Percentiles rank a stretch among this genome's conserved stretches.
Conservation (phyloP, 2,113 vertebrate genomes). For the Mixornis gularis region DNA sequence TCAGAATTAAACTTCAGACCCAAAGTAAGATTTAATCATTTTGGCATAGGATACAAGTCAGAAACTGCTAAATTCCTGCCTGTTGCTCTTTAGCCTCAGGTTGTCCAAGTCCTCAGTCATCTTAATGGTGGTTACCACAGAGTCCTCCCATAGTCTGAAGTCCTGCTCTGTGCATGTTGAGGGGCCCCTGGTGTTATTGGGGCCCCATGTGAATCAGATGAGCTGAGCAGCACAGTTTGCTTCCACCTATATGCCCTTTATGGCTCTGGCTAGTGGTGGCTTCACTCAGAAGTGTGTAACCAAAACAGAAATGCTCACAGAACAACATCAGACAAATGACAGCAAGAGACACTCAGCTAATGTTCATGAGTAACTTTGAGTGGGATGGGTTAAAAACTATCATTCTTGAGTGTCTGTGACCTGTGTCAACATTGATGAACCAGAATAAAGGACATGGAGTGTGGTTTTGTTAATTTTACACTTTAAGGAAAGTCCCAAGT, state of each 20-base stretch:
- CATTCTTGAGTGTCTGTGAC: background rate
- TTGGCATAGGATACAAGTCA: background rate
- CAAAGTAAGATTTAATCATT: conserved; percentile 7
- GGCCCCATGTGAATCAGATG: accelerated
- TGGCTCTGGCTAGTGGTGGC: background rate
- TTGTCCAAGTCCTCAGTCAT: background rate
- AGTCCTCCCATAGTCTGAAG: background rate
- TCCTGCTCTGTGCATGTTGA: background rate
- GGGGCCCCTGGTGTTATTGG: background rate
- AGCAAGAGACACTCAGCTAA: background rate
- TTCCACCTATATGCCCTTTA: background rate
- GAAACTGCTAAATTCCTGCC: background rate
- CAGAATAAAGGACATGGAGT: background rate
- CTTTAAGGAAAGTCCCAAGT: background rate
- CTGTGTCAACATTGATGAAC: background rate
- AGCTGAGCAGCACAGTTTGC: background rate
- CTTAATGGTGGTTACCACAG: background rate
- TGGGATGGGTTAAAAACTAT: background rate
- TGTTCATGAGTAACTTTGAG: background rate
- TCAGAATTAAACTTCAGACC: background rate
- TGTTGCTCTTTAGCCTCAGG: background rate
- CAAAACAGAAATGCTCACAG: accelerated
- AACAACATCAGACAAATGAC: background rate
- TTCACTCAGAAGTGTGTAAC: accelerated
- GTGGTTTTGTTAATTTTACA: background rate